Evolutionary conservation across 2,113 vertebrate species (phyloP).

Genomic region (Anhinga anhinga): DNA sequence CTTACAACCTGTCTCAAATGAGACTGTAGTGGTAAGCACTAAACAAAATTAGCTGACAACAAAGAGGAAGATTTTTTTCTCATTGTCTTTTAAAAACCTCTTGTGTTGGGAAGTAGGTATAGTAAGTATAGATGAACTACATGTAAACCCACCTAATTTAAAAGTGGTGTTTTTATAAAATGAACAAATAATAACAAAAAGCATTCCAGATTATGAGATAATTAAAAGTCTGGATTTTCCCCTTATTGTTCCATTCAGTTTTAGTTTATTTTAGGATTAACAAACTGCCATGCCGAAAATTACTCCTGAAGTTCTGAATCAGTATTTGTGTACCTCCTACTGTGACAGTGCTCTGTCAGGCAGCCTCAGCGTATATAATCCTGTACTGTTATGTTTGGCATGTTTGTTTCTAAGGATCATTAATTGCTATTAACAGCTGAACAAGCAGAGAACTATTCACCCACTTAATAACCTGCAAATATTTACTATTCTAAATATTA

Average conservation of each 20-base stretch:
- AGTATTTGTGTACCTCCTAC: background rate
- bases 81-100: background rate
- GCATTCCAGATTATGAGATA: background rate
- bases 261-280: background rate
- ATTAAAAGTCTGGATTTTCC: background rate
- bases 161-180: background rate
- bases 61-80: background rate
- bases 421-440: background rate
- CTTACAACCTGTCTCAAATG: background rate
- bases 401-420: background rate
- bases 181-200: background rate
- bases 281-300: background rate
- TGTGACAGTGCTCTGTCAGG: background rate
- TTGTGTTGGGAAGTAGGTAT: background rate
- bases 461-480: background rate
- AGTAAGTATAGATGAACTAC: background rate
- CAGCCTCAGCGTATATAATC: background rate
- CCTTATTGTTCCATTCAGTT: background rate
- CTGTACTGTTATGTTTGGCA: background rate
- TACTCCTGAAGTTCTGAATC: background rate
- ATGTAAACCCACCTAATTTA: background rate
- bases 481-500: background rate
- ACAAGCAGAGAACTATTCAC: background rate
- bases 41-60: background rate
- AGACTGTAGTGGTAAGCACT: background rate